Evolutionary conservation across 2,113 vertebrate genomes (phyloP), one percentile per base, ranked within the genome.

Genomic region (Raja brachyura): DNA sequence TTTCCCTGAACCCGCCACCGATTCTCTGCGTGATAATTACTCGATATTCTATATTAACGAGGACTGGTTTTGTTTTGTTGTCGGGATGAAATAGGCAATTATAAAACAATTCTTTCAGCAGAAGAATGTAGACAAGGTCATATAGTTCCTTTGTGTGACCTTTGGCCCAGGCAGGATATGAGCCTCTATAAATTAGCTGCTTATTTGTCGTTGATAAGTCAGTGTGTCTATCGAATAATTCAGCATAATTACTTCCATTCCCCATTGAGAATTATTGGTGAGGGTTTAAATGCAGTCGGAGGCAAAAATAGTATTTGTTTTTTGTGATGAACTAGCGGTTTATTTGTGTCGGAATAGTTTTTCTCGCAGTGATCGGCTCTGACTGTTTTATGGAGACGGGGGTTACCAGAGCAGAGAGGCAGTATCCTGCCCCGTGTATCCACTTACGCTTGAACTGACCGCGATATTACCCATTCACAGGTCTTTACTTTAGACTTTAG

Each of bases 311-410:
- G 25, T 86, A 88, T 88, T 88, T 59, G 61, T 28, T 88, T 66
- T 88, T 88, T 88, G 83, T 18, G 59, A 63, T 63, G 59, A 88
- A 63, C 63, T 63, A 88, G 31, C 28, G 31, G 63, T 63, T 31
- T 88, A 88, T 88, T 88, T 88, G 83, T 63, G 59, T 18, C 3
- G 83, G 83, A 63, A 88, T 63, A 31, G 59, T 88, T 88, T 88
- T 88, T 63, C 83, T 39, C 68, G 73, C 90, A 14, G 66, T 73
- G 90, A 48, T 33, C 9, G 63, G 31, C 66, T 39, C 14, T 73
- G 90, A 73, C 90, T 92, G 90, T 74, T 92, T 92, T 92, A 92
- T 92, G 90, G 90, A 70, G 90, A 73, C 39, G 90, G 90, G 39
- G 73, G 33, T 70, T 92, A 92, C 73, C 68, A 48, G 68, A 92